Base-by-base conservation (phyloP, 1,140 invertebrate genomes). In the Ylistrum balloti region DNA sequence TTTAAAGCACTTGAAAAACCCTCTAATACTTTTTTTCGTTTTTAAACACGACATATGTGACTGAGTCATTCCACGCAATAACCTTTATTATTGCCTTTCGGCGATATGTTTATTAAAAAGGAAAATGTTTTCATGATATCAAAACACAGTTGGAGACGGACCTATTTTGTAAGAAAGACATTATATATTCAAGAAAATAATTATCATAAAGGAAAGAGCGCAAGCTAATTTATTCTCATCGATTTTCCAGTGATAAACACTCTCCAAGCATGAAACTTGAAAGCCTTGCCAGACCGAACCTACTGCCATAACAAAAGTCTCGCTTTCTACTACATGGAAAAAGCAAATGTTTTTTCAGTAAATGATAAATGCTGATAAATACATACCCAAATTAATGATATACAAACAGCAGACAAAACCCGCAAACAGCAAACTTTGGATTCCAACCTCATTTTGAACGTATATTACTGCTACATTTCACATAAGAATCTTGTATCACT, bases 141-240 rank as follows among this genome's bases (percentile, higher is more conserved):
- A 74, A 74, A 74, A 74, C 13, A 74, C 56, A 11, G 17, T 74
- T 74, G n/a, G 11, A 17, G n/a, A 28, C 22, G 56, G 28, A 74
- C 7, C 56, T 28, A 7, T 74, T 74, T 74, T 5, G 56, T 28
- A 74, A 74, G 56, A 28, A 74, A 28, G 56, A 74, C 56, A 74
- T 74, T 74, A 74, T 74, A 74, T 74, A 74, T 74, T 74, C 56
- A 74, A 74, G 56, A 74, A 74, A 74, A 74, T 74, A 28, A 74
- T 74, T 28, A 74, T 74, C 56, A 74, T 74, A 74, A 74, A 74
- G 56, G 56, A 74, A 74, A 74, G 56, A 74, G 56, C 56, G 56
- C 56, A 74, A 74, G 56, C 56, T 74, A 74, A 74, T 74, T 74
- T 74, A 74, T 74, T 74, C 56, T 74, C 56, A 74, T 74, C n/a